Evolutionary conservation across 2,888 invertebrate genomes (phyloP), one percentile per base, ranked within the genome.

Genomic region (Drosophila monieri): DNA sequence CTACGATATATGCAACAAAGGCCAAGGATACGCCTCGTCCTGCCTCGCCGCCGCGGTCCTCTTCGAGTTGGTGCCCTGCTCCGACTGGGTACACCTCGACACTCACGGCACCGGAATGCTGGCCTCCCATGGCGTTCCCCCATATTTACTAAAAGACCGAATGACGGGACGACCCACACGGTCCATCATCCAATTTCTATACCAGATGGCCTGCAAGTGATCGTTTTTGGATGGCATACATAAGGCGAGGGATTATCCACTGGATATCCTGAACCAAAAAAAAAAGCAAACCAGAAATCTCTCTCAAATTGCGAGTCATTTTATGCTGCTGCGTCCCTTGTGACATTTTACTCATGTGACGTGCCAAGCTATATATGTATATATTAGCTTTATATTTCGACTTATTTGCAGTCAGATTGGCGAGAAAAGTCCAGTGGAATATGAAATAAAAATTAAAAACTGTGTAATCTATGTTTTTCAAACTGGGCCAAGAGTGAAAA

Each of bases 21-120:
- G 93, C 0, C 89, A 89, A 0, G 93, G 93, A 0, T 90, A 90
- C 8, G 95, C 93, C 0, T 93, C 94, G 0, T 92, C 95, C 0
- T 95, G 95, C 79, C 92, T 94, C 41, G 94, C 95, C 4, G 95
- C 95, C 0, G 95, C 95, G 1, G 94, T 95, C 73, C 90, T 95
- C 0, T 92, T 92, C 90, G 93, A 94, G 88, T 94, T 95, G 92
- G 93, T 95, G 8, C 91, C 91, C 1, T 93, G 93, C 85, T 89
- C 92, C 23, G 93, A 94, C 64, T 95, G 95, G 95, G 88, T 95
- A 78, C 95, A 96, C 91, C 80, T 95, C 86, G 95, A 96, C 90
- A 95, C 94, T 66, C 93, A 95, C 35, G 95, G 95, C 64, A 95
- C 95, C 49, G 95, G 95, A 47, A 94, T 94, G 93, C 77, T 91